A percentile compares a stretch with the other conserved stretches of the same genome.
Evolutionary conservation across 2,888 invertebrate genomes (phyloP).

Genomic region (Nemotelus nigrinus): DNA sequence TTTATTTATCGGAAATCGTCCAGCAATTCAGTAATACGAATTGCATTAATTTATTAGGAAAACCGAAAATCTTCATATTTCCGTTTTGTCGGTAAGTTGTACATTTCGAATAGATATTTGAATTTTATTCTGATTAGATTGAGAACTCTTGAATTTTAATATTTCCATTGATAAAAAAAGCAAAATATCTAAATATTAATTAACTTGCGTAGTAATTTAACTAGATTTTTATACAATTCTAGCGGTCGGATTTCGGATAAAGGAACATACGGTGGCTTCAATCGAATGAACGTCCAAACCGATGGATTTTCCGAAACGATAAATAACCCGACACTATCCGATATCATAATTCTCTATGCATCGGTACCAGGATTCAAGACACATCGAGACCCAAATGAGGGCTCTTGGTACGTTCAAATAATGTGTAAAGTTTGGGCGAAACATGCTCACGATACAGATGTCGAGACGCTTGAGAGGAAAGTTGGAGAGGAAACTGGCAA

Average conservation of each 20-base stretch:
- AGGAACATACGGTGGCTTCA: slow-evolving; percentile 56
- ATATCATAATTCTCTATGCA: slow-evolving; percentile 74
- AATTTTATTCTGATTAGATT: not conserved
- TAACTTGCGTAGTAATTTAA: not conserved
- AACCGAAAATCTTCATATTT: slow-evolving; percentile 79
- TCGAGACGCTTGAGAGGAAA: slow-evolving; percentile 74
- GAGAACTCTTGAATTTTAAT: not conserved
- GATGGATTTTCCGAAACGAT: slow-evolving; percentile 51
- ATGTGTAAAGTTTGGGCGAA: slow-evolving; percentile 74
- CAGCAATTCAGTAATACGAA: slow-evolving; percentile 69
- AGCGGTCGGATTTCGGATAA: slow-evolving; percentile 61
- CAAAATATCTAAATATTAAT: not conserved
- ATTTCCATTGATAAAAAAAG: not conserved
- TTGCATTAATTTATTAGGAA: slow-evolving; percentile 67
- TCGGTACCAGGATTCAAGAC: slow-evolving; percentile 67
- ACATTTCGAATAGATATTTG: slow-evolving; percentile 4
- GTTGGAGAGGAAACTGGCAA: slow-evolving; percentile 68
- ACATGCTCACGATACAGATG: slow-evolving; percentile 71
- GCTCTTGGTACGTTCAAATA: slow-evolving; percentile 78
- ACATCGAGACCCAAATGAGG: slow-evolving; percentile 68
- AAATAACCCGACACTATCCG: slow-evolving; percentile 64
- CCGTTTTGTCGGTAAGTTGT: slow-evolving; percentile 71
- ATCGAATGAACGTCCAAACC: slow-evolving; percentile 53
- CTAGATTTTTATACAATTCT: not conserved
- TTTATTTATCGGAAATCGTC: slow-evolving; percentile 68